phyloP scores from a whole-genome alignment of 2,888 invertebrate species.

The Julus scandinavius region DNA sequence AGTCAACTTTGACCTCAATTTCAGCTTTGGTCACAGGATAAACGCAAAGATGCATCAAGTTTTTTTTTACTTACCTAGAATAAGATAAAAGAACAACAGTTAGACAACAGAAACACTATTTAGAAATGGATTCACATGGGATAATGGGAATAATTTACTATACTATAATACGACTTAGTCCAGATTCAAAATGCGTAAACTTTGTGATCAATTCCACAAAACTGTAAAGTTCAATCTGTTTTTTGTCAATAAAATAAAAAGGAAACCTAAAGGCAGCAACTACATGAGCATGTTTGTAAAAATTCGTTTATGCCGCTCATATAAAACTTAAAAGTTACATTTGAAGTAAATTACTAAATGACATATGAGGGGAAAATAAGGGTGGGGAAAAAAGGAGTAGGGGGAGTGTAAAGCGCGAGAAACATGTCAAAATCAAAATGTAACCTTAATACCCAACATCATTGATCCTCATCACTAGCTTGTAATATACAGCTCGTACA shows the following conservation, averaged over 20 bases:
- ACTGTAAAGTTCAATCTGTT: background rate
- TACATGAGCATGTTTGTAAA: no score
- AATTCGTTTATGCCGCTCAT: no score
- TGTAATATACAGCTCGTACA: background rate
- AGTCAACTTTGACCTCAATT: constrained; percentile 14
- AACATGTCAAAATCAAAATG: background rate
- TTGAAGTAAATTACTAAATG: no score
- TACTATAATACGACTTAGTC: background rate
- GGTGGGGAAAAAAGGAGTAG: background rate
- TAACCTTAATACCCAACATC: background rate
- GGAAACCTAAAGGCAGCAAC: no score
- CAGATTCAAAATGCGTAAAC: background rate
- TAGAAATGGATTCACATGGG: background rate
- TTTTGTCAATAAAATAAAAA: background rate
- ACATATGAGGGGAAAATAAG: background rate
- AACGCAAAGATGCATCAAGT: background rate
- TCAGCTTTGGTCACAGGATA: background rate
- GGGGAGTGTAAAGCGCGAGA: no score
- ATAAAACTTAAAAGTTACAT: no score
- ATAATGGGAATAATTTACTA: background rate
- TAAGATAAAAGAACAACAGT: background rate
- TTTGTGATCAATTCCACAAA: background rate
- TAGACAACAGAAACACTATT: background rate
- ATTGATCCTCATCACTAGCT: background rate
- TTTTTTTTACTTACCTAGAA: constrained; percentile 37